Base-by-base conservation (phyloP, 2,888 invertebrate genomes). In the Vesta saturnalis region DNA sequence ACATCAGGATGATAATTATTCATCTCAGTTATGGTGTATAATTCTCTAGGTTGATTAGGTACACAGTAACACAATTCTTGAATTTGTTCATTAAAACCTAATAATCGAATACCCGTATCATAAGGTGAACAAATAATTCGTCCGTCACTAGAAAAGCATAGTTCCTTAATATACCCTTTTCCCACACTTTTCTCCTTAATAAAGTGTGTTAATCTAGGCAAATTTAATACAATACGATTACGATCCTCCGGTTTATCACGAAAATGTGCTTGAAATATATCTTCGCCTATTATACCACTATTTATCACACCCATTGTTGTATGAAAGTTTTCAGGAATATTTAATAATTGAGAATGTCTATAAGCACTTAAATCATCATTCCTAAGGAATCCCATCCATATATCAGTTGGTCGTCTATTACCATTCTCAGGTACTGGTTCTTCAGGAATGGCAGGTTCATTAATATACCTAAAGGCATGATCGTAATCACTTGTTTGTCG, bases 141-240 rank as follows among this genome's bases (percentile, higher is more conserved):
- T 0, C 97, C 97, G 81, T 97, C 96, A 0, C 93, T 87, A 0
- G 96, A 96, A 83, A 95, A 97, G 77, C 94, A 94, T 54, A 95
- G 85, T 80, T 97, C 97, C 85, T 97, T 97, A 64, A 97, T 97
- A 77, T 94, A 96, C 0, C 96, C 96, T 73, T 92, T 92, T 0
- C 95, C 96, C 12, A 93, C 92, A 79, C 94, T 96, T 0, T 94
- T 92, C 81, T 97, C 97, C 78, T 94, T 90, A 6, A 91, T 87
- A 78, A 89, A 96, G 83, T 94, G 94, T 4, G 95, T 90, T 58
- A 97, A 87, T 52, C 96, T 87, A 12, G 91, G 90, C 16, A 88
- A 85, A 83, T 96, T 96, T 75, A 89, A 88, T 55, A 90, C 85
- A 65, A 92, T 89, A 76, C 85, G 86, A 69, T 81, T 78, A 30